Evolutionary conservation across 2,888 invertebrate species (phyloP), one percentile per base, ranked within the genome.

Genomic region (Macaria liturata): DNA sequence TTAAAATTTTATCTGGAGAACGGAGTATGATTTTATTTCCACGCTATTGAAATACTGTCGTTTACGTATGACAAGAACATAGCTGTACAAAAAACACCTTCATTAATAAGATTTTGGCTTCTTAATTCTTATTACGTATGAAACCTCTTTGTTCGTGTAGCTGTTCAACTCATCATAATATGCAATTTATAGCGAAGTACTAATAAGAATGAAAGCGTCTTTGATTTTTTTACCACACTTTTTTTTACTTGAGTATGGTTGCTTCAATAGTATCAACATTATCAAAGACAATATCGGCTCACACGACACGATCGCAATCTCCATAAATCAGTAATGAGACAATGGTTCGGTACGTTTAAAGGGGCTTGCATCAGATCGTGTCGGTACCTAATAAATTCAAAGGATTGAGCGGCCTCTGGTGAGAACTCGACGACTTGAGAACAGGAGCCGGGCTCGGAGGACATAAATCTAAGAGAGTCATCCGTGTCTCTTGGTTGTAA

Each of bases 301-400:
- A 47, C 40, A 51, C n/a, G 51, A 52, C 45, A 4, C 55, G 51
- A 63, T 44, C 49, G 49, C 53, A 46, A 54, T 54, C 43, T 53
- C 67, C 73, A 84, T 86, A 86, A 86, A 87, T 88, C 82, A 85
- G 75, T 67, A 80, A 80, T 81, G 75, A 82, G 78, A 88, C 86
- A 88, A 84, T 84, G 78, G 77, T 74, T 79, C 78, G 71, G 80
- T 78, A 78, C 76, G 68, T 68, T 75, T 69, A 69, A 83, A 82
- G 74, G 74, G 70, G 70, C 80, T 76, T 77, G 70, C 81, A 78
- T 78, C 8, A n/a, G 80, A 53, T 45, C 47, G 34, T 37, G 55
- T 73, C 75, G 65, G 69, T 72, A 65, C 72, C 83, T 86, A 88
- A 90, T 90, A 90, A 90, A 89, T 90, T 88, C 84, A 86, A 84